Conservation (phyloP, 2,797 vertebrate species). For the Propithecus perrieri region DNA sequence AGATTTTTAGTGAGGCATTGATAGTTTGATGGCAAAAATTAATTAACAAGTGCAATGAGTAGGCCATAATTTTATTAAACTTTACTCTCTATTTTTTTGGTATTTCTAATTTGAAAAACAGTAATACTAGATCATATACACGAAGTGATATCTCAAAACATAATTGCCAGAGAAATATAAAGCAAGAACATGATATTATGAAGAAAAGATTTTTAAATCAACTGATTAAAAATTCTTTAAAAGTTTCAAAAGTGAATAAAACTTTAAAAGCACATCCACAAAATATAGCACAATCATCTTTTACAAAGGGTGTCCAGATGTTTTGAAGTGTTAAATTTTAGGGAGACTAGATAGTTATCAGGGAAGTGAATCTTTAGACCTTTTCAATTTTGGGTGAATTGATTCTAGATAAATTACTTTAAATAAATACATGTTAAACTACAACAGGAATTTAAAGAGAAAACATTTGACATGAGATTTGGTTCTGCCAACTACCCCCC, state of each 20-base stretch:
- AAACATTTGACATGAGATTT: not conserved
- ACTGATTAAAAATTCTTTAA: not conserved
- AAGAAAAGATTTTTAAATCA: not conserved
- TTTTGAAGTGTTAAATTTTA: slow-evolving; percentile 1
- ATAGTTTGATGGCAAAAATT: not conserved
- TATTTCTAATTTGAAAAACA: not conserved
- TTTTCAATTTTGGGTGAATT: not conserved
- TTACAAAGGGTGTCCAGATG: not conserved
- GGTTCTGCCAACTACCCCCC: not conserved
- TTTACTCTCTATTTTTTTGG: not conserved
- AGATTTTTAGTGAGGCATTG: not conserved
- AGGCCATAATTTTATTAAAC: not conserved
- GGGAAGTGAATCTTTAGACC: not conserved
- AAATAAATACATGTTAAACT: not conserved
- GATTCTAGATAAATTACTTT: not conserved
- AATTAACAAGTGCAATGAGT: not conserved
- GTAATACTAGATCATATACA: not conserved
- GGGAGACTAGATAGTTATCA: not conserved
- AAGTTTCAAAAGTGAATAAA: not conserved
- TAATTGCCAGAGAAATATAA: not conserved
- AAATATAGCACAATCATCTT: not conserved
- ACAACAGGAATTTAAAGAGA: not conserved
- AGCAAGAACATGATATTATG: not conserved
- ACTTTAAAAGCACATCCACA: not conserved
- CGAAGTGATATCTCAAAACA: not conserved